Evolutionary conservation across 2,797 vertebrate genomes (phyloP).

Genomic region (Tragelaphus oryx): DNA sequence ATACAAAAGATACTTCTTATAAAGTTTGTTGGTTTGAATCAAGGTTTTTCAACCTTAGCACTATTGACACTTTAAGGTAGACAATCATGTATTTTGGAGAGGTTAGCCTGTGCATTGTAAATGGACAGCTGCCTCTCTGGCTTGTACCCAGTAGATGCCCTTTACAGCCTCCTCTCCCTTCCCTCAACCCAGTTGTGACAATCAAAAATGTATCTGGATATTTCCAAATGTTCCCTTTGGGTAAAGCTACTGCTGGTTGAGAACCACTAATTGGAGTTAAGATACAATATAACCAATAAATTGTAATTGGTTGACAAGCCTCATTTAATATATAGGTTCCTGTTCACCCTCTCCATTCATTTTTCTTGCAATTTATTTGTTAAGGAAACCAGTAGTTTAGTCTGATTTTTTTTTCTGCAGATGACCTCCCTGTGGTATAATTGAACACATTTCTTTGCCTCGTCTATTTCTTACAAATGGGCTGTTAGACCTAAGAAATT

Average conservation of each 20-base stretch:
- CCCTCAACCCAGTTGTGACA: fast-evolving
- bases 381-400: not conserved
- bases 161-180: not conserved
- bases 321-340: not conserved
- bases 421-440: not conserved
- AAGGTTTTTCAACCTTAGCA: not conserved
- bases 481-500: not conserved
- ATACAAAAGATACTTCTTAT: not conserved
- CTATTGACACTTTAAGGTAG: not conserved
- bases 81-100: not conserved
- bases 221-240: not conserved
- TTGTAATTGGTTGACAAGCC: not conserved
- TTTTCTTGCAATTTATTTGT: not conserved
- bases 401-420: not conserved
- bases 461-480: not conserved
- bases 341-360: not conserved
- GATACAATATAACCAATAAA: not conserved
- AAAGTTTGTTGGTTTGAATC: not conserved
- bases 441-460: not conserved
- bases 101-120: not conserved
- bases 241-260: not conserved
- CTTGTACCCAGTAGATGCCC: fast-evolving
- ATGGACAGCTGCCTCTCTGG: not conserved
- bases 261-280: not conserved
- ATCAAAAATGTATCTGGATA: not conserved